Evolutionary conservation across 2,113 vertebrate species (phyloP).

Genomic region (Chrysochloris asiatica): DNA sequence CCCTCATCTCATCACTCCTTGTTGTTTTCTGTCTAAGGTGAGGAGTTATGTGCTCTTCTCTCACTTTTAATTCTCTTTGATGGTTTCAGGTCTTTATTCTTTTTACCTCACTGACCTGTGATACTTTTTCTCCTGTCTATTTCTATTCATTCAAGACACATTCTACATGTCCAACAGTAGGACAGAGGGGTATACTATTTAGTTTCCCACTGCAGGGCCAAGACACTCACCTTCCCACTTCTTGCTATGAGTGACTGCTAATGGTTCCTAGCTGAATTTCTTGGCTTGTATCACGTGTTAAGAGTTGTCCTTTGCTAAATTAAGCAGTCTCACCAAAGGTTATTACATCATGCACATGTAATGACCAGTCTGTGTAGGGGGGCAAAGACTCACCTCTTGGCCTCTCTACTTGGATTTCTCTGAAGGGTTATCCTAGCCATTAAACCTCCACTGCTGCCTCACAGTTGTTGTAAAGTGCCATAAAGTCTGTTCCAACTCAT

Average conservation of each 20-base stretch:
- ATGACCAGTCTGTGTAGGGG: background rate
- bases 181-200: background rate
- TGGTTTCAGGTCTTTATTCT: background rate
- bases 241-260: background rate
- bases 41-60: background rate
- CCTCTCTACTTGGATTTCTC: background rate
- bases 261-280: background rate
- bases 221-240: rapidly evolving
- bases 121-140: background rate
- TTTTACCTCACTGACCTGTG: background rate
- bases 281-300: background rate
- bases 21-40: too few species aligned
- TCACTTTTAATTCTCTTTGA: background rate
- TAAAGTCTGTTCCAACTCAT: too few species aligned
- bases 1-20: background rate
- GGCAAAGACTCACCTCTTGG: background rate
- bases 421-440: background rate
- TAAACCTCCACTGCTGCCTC: background rate
- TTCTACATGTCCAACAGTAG: background rate
- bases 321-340: background rate
- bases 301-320: background rate
- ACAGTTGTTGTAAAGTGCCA: background rate
- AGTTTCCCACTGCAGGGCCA: background rate
- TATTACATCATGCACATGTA: too few species aligned
- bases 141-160: background rate